phyloP scores from a whole-genome alignment of 37 sponge, comb jelly and placozoan genomes.

The Halisarca cf. caerulea region DNA sequence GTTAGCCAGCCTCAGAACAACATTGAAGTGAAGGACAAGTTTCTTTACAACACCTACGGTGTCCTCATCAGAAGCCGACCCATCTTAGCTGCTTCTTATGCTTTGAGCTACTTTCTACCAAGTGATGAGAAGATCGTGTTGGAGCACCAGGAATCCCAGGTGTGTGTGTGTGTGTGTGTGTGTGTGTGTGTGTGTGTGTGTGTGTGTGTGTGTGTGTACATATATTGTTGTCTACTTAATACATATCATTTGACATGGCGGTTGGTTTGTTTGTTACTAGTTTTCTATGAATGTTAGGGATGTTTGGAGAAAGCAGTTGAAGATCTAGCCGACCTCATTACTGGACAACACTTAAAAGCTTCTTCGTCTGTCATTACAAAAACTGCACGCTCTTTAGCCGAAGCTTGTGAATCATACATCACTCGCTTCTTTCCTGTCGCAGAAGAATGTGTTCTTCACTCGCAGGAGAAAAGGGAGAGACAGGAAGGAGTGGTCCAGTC shows the following conservation, averaged over 20 bases:
- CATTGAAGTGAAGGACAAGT: conserved; percentile 32
- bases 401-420: conserved; percentile 36
- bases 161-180: too few species aligned
- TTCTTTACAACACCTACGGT: conserved; percentile 53
- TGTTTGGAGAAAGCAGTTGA: conserved; percentile 75
- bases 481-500: neutral
- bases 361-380: conserved; percentile 57
- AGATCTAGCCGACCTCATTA: conserved; percentile 70
- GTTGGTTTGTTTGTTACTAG: neutral
- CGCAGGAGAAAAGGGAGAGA: too few species aligned
- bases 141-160: conserved; percentile 32
- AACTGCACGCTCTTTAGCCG: conserved; percentile 44
- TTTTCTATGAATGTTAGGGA: conserved; percentile 43
- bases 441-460: neutral
- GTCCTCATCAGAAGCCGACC: conserved; percentile 49
- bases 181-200: too few species aligned
- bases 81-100: conserved; percentile 74
- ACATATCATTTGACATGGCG: too few species aligned
- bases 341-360: conserved; percentile 65
- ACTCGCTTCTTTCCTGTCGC: conserved; percentile 35
- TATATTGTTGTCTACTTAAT: too few species aligned
- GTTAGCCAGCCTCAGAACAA: neutral
- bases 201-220: too few species aligned
- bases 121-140: conserved; percentile 4
- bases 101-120: conserved; percentile 61